Evolutionary conservation across 2,888 invertebrate species (phyloP), one percentile per base, ranked within the genome.

Genomic region (Seira musarum): DNA sequence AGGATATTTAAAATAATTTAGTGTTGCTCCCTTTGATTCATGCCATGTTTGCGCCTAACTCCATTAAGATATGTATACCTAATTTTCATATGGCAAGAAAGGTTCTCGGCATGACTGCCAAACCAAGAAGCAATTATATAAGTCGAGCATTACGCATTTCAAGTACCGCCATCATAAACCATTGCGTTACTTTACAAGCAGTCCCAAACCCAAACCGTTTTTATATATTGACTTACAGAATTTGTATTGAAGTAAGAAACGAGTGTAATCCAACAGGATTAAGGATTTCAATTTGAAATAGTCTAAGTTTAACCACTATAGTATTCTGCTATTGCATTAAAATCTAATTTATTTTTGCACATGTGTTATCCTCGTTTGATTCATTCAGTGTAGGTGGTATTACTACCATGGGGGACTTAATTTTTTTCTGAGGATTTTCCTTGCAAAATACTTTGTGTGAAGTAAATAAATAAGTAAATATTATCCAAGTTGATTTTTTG

Each of bases 21-120:
- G 6, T 40, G 13, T 40, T 6, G 6, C 40, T 40, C 40, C 13
- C 40, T n/a, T n/a, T n/a, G n/a, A n/a, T n/a, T n/a, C n/a, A n/a
- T n/a, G n/a, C n/a, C n/a, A n/a, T 40, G 40, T 40, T 13, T 40
- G 40, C 40, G 40, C 13, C 6, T 40, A 40, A 13, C 6, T 40
- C 13, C 40, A 40, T 40, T n/a, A n/a, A n/a, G n/a, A n/a, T n/a
- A n/a, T n/a, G n/a, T n/a, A n/a, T n/a, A 40, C 40, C 6, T 40
- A 6, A 40, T 40, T 8, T 40, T 40, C 40, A 8, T 40, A 40
- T 13, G 13, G 40, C 24, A 79, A 80, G 73, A 67, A 80, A 65
- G 80, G 78, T 24, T 82, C 70, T 79, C 71, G 72, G 82, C 80
- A 77, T 82, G 82, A 73, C 80, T 82, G 82, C 80, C 77, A 82